Conservation (phyloP, 2,888 invertebrate genomes). For the Minunthozetes semirufus region DNA sequence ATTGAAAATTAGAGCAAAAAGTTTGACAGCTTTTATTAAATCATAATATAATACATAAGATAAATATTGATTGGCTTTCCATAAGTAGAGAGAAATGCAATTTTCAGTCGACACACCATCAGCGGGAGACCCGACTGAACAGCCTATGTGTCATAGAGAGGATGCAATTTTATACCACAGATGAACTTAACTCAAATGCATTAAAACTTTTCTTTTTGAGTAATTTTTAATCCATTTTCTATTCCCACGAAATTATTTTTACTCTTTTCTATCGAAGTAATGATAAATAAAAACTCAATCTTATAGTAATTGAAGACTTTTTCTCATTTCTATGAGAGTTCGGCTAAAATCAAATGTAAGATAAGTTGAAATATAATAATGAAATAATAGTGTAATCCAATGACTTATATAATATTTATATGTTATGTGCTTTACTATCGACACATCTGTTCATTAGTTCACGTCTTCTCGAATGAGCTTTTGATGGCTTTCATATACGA, state of each 20-base stretch:
- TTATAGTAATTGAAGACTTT: background rate
- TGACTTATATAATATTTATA: constrained; percentile 25
- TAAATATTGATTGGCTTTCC: constrained; percentile 10
- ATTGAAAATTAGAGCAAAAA: background rate
- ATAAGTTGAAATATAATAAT: background rate
- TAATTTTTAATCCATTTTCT: constrained; percentile 19
- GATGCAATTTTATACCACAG: constrained; percentile 23
- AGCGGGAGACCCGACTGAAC: background rate
- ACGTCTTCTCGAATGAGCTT: background rate
- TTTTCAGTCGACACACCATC: background rate
- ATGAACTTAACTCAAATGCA: background rate
- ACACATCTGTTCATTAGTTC: constrained; percentile 28
- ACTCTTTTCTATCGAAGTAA: background rate
- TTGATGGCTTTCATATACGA: background rate
- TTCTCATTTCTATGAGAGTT: background rate
- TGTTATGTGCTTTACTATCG: constrained; percentile 7
- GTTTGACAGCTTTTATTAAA: background rate
- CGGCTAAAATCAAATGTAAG: background rate
- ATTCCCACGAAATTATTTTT: background rate
- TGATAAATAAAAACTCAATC: background rate
- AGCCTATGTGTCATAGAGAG: background rate
- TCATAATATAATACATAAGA: constrained; percentile 9
- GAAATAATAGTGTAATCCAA: constrained; percentile 15
- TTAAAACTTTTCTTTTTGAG: background rate
- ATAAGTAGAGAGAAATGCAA: constrained; percentile 6